Percentiles rank a stretch among this genome's conserved stretches.
These are phyloP conservation scores for Diorhabda elongata DNA, from an alignment of 1,140 invertebrate genomes.

Conservation along the genomic window DNA sequence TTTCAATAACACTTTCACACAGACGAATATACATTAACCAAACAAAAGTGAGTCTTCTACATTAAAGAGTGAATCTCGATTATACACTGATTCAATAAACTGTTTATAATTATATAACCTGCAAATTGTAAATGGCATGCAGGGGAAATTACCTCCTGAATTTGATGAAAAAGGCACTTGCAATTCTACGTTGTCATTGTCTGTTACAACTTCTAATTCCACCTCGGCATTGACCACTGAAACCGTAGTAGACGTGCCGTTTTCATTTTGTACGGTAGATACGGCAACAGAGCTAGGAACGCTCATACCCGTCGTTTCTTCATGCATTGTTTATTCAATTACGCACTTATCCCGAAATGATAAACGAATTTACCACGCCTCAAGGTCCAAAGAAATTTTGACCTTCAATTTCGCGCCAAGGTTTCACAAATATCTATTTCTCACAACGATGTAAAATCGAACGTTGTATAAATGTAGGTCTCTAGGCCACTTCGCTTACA, in stretches of 20 bases:
- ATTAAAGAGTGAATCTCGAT: conserved; percentile 13
- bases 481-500: conserved; percentile 67
- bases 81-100: conserved; percentile 27
- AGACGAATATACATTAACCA: conserved; percentile 17
- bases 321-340: conserved; percentile 48
- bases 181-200: conserved; percentile 43
- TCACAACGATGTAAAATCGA: conserved; percentile 51
- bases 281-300: conserved; percentile 50
- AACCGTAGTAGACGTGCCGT: conserved; percentile 33
- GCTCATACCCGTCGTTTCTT: conserved; percentile 49
- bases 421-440: conserved; percentile 47
- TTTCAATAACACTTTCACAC: conserved; percentile 38
- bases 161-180: conserved; percentile 46
- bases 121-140: conserved; percentile 27
- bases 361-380: conserved; percentile 37
- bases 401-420: conserved; percentile 46
- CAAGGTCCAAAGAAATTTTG: conserved; percentile 47
- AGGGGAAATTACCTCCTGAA: conserved; percentile 38
- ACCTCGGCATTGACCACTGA: conserved; percentile 37
- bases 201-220: conserved; percentile 41
- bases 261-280: conserved; percentile 45
- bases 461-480: conserved; percentile 63
- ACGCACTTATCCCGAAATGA: conserved; percentile 43
- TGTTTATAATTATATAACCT: conserved; percentile 31
- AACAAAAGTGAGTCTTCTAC: conserved; percentile 38